Conservation (phyloP, 2,113 vertebrate species). For the Macquaria ambigua region DNA sequence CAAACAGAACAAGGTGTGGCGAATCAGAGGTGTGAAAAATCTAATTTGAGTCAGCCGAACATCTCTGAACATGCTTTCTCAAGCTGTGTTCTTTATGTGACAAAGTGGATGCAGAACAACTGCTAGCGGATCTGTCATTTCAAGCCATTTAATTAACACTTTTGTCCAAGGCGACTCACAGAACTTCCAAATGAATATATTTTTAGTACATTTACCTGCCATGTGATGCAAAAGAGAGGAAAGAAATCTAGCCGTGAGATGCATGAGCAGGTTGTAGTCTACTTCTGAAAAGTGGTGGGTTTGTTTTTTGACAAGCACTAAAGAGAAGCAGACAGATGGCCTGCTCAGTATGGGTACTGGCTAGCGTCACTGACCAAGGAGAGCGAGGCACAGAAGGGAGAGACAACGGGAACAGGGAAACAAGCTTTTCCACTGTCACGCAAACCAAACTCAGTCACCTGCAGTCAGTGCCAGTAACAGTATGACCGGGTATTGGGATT, state of each 20-base stretch:
- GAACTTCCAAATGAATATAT: conserved; percentile 26
- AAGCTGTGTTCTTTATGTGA: conserved; percentile 19
- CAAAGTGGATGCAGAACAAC: conserved; percentile 28
- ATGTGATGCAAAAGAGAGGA: conserved; percentile 24
- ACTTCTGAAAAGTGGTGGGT: conserved; percentile 64
- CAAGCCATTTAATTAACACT: conserved; percentile 15
- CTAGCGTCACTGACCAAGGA: conserved; percentile 68
- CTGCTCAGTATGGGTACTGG: conserved; percentile 77
- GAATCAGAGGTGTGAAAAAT: conserved; percentile 35
- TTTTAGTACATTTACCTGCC: conserved; percentile 47
- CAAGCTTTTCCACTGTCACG: conserved; percentile 57
- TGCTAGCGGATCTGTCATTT: conserved; percentile 35
- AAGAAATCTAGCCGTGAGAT: conserved; percentile 36
- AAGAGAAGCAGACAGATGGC: conserved; percentile 81
- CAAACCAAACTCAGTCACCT: conserved; percentile 60
- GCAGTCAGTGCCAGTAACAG: conserved; percentile 61
- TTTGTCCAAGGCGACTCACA: neutral
- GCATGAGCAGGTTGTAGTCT: conserved; percentile 42
- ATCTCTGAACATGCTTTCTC: conserved; percentile 27
- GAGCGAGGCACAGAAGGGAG: conserved; percentile 63
- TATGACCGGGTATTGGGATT: conserved; percentile 49
- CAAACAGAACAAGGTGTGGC: conserved; percentile 8
- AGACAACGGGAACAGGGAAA: conserved; percentile 56
- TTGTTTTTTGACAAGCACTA: conserved; percentile 70
- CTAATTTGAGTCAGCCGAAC: conserved; percentile 11